A percentile compares a stretch with the other conserved stretches of the same genome.
These are phyloP conservation scores for Rhynchopsitta pachyrhyncha DNA, from an alignment of 2,113 vertebrate genomes.

Conservation along the genomic window DNA sequence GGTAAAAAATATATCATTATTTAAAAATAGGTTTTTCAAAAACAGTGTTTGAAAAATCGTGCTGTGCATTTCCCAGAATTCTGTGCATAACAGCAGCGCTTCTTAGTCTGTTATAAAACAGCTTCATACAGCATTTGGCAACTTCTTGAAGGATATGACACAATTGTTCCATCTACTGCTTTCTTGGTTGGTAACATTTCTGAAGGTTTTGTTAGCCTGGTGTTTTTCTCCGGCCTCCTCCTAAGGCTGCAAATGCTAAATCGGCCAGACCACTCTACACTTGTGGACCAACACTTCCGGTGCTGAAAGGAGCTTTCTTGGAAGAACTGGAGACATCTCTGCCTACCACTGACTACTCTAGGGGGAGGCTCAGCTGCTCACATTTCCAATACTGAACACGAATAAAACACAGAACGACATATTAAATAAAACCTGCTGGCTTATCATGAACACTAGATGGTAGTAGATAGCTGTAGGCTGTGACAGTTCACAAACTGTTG, in stretches of 20 bases:
- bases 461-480: background rate
- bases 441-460: background rate
- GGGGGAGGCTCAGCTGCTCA: background rate
- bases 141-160: background rate
- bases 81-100: background rate
- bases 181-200: background rate
- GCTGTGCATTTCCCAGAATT: background rate
- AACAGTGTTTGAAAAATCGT: background rate
- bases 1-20: background rate
- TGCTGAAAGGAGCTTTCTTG: background rate
- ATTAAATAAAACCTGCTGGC: background rate
- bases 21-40: background rate
- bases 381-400: background rate
- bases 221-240: background rate
- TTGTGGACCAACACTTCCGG: background rate
- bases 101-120: background rate
- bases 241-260: background rate
- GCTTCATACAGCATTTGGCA: background rate
- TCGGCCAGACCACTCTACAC: background rate
- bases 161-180: background rate
- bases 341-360: background rate
- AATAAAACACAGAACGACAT: background rate
- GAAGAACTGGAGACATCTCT: background rate
- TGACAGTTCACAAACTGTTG: background rate
- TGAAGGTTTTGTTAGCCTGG: background rate